Evolutionary conservation across 2,888 invertebrate species (phyloP), one percentile per base, ranked within the genome.

Genomic region (Microplitis deprimator): DNA sequence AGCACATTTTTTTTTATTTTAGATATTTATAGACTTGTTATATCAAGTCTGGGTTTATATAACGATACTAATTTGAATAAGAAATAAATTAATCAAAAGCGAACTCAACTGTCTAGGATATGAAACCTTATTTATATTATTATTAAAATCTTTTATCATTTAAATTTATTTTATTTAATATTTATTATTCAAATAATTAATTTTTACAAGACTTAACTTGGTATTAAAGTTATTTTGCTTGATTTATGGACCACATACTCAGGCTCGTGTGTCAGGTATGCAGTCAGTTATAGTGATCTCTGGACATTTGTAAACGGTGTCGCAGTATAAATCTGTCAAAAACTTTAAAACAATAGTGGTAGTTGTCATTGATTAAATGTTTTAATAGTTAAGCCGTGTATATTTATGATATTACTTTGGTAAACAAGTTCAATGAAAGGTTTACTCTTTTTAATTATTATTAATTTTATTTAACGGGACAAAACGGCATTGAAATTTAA

Each of bases 31-130:
- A 50, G 50, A 50, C 50, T 50, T 50, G 50, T 50, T 50, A 50
- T 50, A 50, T 50, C 8, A 50, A 50, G 10, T 50, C 50, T 8
- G 50, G 13, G 10, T 50, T 50, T 50, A 50, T 50, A 50, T 50
- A 50, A 50, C 50, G 50, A 8, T 8, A 50, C 50, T 50, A 50
- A 50, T 50, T 50, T 50, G 50, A 50, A 50, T 50, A 13, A 8
- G 50, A 50, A 50, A 50, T 50, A 50, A 50, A 50, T 50, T 50
- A 50, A 50, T 50, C 50, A 50, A 50, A 50, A 50, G 50, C 50
- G 10, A 50, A 50, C 50, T 50, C 50, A 50, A 50, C 50, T 50
- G 13, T 50, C 50, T 50, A 50, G 50, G 4, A 50, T 8, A 50
- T 50, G 50, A 50, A 50, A 50, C 13, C 13, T 50, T 13, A 50